A percentile compares a stretch with the other conserved stretches of the same genome.
Conservation (phyloP, 2,113 vertebrate genomes). For the Zonotrichia leucophrys region DNA sequence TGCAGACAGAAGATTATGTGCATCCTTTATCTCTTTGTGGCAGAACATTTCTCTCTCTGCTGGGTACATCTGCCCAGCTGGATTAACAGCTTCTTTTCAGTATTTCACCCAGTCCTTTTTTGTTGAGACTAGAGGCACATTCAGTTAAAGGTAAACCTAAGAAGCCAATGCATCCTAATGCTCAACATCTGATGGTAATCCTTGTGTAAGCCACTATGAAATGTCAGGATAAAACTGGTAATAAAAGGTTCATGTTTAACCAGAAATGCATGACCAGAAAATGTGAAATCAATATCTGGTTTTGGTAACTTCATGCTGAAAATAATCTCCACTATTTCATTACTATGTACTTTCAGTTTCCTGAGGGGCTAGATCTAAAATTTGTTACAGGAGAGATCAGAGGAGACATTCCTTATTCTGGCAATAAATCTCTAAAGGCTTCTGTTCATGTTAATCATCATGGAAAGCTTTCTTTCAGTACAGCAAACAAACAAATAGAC, state of each 20-base stretch:
- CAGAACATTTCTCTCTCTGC: not conserved
- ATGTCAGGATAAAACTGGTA: not conserved
- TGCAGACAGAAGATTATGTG: not conserved
- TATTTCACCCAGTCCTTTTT: not conserved
- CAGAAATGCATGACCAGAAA: not conserved
- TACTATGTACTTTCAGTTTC: not conserved
- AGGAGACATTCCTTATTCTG: not conserved
- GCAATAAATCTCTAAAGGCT: not conserved
- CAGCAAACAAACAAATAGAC: not conserved
- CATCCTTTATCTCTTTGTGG: not conserved
- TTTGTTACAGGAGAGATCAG: not conserved
- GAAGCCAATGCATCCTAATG: not conserved
- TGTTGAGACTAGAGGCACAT: not conserved
- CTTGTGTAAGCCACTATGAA: not conserved
- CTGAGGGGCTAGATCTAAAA: not conserved
- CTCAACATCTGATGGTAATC: not conserved
- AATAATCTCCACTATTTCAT: not conserved
- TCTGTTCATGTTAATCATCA: not conserved
- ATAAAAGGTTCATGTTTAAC: not conserved
- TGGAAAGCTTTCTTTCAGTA: not conserved
- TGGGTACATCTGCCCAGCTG: not conserved
- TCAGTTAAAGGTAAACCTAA: not conserved
- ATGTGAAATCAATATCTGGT: not conserved
- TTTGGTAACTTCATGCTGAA: not conserved
- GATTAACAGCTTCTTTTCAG: not conserved